Evolutionary conservation across 92 coral and sea anemone species (phyloP).

Genomic region (Porites lobata): DNA sequence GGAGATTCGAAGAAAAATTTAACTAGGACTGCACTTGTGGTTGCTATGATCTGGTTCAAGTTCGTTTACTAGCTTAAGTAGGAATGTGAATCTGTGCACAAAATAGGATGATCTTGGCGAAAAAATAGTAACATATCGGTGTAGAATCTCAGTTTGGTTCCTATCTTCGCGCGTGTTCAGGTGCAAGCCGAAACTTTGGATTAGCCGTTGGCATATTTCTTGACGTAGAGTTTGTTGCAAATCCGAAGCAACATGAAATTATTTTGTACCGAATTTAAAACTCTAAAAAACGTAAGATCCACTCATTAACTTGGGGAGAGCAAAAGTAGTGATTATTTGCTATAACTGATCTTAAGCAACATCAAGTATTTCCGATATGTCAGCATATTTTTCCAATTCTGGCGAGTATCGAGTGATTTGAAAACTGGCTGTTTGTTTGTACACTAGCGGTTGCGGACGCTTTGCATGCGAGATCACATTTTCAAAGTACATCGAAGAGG

Average conservation of each 20-base stretch:
- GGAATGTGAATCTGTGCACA: too few species aligned
- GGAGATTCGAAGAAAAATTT: constrained; percentile 6
- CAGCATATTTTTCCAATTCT: constrained; percentile 11
- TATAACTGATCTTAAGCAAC: not conserved
- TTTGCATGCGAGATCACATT: constrained; percentile 18
- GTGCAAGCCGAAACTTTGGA: too few species aligned
- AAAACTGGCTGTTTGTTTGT: constrained; percentile 48
- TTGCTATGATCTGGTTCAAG: not conserved
- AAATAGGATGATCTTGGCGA: too few species aligned
- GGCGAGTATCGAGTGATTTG: not conserved
- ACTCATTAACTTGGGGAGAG: not conserved
- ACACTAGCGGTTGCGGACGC: not conserved
- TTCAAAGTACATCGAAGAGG: not conserved
- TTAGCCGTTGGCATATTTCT: not conserved
- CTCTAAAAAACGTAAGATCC: not conserved
- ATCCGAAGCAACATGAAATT: not conserved
- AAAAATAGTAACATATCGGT: too few species aligned
- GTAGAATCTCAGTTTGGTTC: too few species aligned
- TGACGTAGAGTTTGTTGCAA: not conserved
- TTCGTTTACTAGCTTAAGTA: too few species aligned
- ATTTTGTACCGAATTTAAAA: not conserved
- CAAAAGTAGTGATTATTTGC: not conserved
- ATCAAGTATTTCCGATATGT: not conserved
- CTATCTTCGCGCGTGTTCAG: too few species aligned
- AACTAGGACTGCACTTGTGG: constrained; percentile 3